phyloP scores from a whole-genome alignment of 2,888 invertebrate species.

The Tortrix viridana region DNA sequence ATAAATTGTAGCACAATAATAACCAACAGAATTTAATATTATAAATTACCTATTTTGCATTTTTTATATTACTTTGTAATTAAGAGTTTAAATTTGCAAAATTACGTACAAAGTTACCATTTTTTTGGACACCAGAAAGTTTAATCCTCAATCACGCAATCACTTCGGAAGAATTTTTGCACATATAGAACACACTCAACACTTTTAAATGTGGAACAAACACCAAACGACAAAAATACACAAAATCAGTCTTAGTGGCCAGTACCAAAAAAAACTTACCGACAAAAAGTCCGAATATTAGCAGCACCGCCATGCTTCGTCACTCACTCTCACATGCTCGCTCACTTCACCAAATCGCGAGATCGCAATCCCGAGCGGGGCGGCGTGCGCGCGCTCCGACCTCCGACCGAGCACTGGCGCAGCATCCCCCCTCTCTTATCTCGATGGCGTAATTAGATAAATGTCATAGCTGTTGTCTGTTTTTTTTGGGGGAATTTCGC shows the following conservation, averaged over 20 bases:
- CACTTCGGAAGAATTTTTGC: no score
- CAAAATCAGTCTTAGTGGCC: no score
- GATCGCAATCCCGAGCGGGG: neutral
- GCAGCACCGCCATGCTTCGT: constrained; percentile 55
- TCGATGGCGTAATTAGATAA: constrained; percentile 82
- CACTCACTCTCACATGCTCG: constrained; percentile 9
- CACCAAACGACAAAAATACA: neutral
- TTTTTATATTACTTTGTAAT: no score
- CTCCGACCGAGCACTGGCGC: constrained; percentile 49
- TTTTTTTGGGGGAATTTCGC: constrained; percentile 57
- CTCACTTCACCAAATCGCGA: constrained; percentile 2
- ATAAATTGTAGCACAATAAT: no score
- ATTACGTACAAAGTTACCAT: no score
- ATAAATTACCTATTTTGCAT: no score
- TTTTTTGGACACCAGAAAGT: no score
- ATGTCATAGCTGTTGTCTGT: constrained; percentile 79
- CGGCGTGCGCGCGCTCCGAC: constrained; percentile 43
- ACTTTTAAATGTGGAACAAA: neutral
- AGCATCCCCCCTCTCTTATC: constrained; percentile 62
- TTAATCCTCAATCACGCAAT: no score
- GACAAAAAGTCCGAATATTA: constrained; percentile 63
- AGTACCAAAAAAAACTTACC: constrained; percentile 50
- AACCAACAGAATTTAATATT: no score
- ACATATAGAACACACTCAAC: no score
- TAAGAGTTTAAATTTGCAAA: no score